Evolutionary conservation across 2,113 vertebrate species (phyloP).

Genomic region (Egretta garzetta): DNA sequence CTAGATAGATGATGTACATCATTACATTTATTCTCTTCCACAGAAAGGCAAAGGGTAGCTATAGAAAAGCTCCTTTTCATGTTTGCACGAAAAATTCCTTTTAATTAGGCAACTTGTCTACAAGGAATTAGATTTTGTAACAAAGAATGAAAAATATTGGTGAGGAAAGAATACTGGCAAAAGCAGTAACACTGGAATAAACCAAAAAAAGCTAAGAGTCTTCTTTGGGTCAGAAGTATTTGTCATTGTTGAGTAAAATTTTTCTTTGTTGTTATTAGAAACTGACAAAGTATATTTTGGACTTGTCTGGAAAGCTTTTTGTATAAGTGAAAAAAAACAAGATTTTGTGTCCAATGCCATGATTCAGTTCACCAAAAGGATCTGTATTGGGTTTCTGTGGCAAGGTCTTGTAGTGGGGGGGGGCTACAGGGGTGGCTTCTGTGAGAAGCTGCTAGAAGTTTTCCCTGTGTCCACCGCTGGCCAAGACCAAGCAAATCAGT

Average conservation of each 20-base stretch:
- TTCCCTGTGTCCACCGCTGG: too few species aligned
- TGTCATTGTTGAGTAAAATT: not conserved
- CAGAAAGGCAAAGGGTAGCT: not conserved
- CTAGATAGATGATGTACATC: not conserved
- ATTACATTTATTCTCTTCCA: not conserved
- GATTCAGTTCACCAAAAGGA: not conserved
- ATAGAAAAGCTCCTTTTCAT: not conserved
- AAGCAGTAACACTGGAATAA: not conserved
- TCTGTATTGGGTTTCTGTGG: too few species aligned
- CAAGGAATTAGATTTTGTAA: not conserved
- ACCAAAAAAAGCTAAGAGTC: not conserved
- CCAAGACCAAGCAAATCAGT: too few species aligned
- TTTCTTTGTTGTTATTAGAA: not conserved
- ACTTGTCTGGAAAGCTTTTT: not conserved
- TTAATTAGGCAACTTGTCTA: not conserved
- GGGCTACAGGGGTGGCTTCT: too few species aligned
- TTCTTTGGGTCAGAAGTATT: not conserved
- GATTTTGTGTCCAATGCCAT: not conserved
- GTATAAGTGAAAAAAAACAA: accelerated
- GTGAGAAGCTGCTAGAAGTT: too few species aligned
- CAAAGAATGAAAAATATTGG: not conserved
- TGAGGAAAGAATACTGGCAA: not conserved
- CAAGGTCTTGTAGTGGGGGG: too few species aligned
- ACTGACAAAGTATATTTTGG: not conserved
- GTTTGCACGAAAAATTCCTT: not conserved